phyloP scores from a whole-genome alignment of 2,113 vertebrate species.

The Callionymus lyra region DNA sequence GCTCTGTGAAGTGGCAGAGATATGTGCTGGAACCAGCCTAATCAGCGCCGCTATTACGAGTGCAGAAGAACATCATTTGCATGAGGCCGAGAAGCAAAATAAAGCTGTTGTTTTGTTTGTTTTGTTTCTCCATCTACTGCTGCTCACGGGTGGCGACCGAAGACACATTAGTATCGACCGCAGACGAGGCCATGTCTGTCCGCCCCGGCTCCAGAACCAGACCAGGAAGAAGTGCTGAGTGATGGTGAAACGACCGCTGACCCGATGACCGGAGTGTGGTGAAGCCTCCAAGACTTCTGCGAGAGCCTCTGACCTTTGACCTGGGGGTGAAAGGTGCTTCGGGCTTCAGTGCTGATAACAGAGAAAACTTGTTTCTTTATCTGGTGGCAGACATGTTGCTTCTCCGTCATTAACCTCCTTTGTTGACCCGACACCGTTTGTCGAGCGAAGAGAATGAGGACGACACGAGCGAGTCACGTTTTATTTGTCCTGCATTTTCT shows the following conservation, averaged over 20 bases:
- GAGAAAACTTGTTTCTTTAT: too few species aligned
- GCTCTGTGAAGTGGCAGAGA: conserved; percentile 56
- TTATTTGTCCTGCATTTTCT: too few species aligned
- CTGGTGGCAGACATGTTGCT: too few species aligned
- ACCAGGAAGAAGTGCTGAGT: conserved; percentile 6
- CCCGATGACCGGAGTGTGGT: conserved; percentile 23
- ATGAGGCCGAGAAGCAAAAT: conserved; percentile 25
- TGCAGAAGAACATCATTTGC: conserved; percentile 39
- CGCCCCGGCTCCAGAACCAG: too few species aligned
- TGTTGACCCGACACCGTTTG: too few species aligned
- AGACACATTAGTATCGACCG: too few species aligned
- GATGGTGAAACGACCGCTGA: conserved; percentile 28
- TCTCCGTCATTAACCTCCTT: too few species aligned
- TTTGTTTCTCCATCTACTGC: conserved; percentile 12
- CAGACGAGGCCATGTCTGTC: too few species aligned
- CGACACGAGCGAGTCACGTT: too few species aligned
- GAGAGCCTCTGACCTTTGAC: conserved; percentile 18
- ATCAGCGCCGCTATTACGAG: conserved; percentile 56
- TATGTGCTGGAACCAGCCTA: conserved; percentile 44
- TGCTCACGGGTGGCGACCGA: too few species aligned
- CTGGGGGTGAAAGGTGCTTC: conserved; percentile 9
- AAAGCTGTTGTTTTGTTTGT: conserved; percentile 22
- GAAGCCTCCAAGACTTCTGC: conserved; percentile 28
- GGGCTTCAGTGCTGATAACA: background rate
- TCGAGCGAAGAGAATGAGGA: too few species aligned